A percentile compares a stretch with the other conserved stretches of the same genome.
Conservation (phyloP, 2,113 vertebrate genomes). For the Aptenodytes patagonicus region DNA sequence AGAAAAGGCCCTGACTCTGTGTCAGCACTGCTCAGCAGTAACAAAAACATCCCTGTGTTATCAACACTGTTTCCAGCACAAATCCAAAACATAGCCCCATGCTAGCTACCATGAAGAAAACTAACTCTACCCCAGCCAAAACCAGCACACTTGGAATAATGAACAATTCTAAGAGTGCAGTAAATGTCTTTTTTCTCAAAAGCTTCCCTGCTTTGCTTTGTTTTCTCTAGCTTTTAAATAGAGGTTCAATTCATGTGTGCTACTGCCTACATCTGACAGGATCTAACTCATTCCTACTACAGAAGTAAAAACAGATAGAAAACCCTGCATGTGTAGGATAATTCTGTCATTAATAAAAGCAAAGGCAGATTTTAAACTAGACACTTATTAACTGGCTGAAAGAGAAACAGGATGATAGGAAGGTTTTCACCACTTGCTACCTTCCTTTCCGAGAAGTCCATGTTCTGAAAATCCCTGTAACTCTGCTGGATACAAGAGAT, state of each 20-base stretch:
- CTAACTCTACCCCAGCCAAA: too few species aligned
- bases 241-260: background rate
- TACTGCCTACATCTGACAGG: background rate
- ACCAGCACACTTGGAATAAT: background rate
- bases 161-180: background rate
- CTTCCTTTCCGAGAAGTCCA: background rate
- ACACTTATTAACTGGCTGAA: background rate
- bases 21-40: too few species aligned
- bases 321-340: background rate
- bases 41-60: too few species aligned
- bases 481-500: background rate
- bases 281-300: background rate
- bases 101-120: too few species aligned
- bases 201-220: background rate
- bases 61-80: too few species aligned
- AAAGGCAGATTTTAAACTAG: background rate
- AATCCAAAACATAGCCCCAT: too few species aligned
- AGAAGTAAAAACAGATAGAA: background rate
- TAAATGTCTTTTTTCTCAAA: background rate
- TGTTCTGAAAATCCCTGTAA: background rate
- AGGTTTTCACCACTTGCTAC: background rate
- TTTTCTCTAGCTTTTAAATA: background rate
- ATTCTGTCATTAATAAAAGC: background rate
- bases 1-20: too few species aligned
- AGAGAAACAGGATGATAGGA: background rate